These are phyloP conservation scores for Tyto alba DNA, from an alignment of 2,113 vertebrate species.

Conservation along the genomic window DNA sequence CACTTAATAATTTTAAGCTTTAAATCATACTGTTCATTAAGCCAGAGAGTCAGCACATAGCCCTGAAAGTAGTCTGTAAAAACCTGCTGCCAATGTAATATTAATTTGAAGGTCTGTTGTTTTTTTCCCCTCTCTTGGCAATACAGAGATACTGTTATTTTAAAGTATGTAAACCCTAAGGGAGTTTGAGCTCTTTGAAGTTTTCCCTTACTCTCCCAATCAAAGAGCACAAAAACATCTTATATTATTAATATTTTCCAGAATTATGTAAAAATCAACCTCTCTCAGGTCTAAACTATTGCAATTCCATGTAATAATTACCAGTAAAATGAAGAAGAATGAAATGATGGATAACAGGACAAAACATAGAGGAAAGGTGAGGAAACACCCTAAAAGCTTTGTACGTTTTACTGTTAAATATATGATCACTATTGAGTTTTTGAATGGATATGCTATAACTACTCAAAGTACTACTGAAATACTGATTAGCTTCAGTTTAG, in stretches of 20 bases:
- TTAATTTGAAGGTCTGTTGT: constrained; percentile 59
- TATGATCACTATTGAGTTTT: neutral
- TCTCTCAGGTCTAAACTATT: neutral
- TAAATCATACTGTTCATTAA: constrained; percentile 77
- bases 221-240: neutral
- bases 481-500: neutral
- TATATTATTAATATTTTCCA: neutral
- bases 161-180: constrained; percentile 18
- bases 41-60: constrained; percentile 17
- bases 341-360: neutral
- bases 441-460: neutral
- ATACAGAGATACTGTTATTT: constrained; percentile 32
- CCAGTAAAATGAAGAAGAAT: neutral
- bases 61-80: constrained; percentile 61
- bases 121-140: neutral
- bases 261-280: constrained; percentile 5
- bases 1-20: constrained; percentile 72
- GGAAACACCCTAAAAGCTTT: neutral
- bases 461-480: neutral
- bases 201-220: neutral
- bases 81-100: constrained; percentile 56
- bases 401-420: neutral
- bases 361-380: neutral
- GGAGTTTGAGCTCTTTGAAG: constrained; percentile 49
- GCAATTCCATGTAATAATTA: neutral